Evolutionary conservation across 2,888 invertebrate species (phyloP).

Genomic region (Athetis lepigone): DNA sequence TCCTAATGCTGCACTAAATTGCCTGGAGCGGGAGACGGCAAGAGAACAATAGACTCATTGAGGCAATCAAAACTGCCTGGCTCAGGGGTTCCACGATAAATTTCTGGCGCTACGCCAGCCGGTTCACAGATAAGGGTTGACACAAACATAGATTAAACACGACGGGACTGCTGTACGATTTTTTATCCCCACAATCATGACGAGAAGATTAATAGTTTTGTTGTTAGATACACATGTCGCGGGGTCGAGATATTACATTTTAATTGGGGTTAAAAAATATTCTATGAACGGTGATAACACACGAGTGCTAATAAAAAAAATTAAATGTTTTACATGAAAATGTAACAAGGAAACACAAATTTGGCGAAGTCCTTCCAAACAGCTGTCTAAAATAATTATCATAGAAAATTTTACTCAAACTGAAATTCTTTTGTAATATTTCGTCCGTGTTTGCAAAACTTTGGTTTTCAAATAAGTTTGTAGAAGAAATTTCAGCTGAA

Average conservation of each 20-base stretch:
- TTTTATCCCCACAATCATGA: conserved; percentile 57
- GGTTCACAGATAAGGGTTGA: conserved; percentile 67
- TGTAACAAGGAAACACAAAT: neutral
- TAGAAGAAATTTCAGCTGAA: conserved; percentile 27
- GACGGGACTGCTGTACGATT: conserved; percentile 51
- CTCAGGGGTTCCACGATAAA: conserved; percentile 72
- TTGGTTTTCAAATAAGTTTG: conserved; percentile 34
- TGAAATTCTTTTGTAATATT: conserved; percentile 57
- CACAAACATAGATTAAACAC: conserved; percentile 62
- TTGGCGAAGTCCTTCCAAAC: conserved; percentile 28
- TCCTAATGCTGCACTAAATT: conserved; percentile 66
- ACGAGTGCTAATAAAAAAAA: no score
- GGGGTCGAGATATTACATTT: conserved; percentile 33
- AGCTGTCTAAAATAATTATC: conserved; percentile 32
- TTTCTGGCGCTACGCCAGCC: conserved; percentile 77
- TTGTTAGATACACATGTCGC: conserved; percentile 45
- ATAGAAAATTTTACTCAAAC: conserved; percentile 37
- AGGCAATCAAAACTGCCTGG: conserved; percentile 77
- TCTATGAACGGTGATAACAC: no score
- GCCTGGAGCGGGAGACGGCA: conserved; percentile 55
- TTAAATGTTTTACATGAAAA: neutral
- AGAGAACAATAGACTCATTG: conserved; percentile 74
- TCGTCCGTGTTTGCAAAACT: conserved; percentile 39
- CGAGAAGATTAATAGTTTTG: conserved; percentile 56
- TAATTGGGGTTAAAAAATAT: conserved; percentile 5